phyloP scores from a whole-genome alignment of 2,113 vertebrate genomes.

The Raja brachyura region DNA sequence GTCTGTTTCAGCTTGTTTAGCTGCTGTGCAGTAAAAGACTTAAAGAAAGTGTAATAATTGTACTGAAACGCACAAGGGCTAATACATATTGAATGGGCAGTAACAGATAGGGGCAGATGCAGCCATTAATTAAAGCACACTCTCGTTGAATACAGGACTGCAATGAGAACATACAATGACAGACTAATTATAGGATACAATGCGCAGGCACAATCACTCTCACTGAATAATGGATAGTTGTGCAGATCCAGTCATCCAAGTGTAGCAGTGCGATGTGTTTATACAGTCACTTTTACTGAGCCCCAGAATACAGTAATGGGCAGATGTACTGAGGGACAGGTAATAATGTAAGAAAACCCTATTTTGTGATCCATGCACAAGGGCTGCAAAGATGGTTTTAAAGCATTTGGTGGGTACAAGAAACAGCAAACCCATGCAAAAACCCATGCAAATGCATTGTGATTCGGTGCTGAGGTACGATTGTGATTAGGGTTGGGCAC shows the following conservation, averaged over 20 bases:
- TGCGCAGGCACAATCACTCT: no score
- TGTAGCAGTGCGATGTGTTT: no score
- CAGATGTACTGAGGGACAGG: not conserved
- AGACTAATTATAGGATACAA: not conserved
- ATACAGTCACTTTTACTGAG: no score
- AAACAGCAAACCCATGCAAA: no score
- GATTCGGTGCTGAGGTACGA: no score
- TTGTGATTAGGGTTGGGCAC: no score
- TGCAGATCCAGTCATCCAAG: not conserved
- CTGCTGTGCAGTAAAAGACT: slow-evolving; percentile 46
- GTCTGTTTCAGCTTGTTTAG: slow-evolving; percentile 56
- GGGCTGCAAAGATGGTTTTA: not conserved
- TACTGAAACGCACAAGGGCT: not conserved
- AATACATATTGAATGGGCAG: not conserved
- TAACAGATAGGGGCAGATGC: not conserved
- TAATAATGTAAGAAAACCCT: not conserved
- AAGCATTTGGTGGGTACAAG: no score
- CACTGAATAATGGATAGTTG: no score
- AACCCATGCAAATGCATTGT: no score
- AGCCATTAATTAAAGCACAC: not conserved
- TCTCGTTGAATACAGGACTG: not conserved
- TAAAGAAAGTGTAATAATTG: not conserved
- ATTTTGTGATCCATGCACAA: not conserved
- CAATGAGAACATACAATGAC: no score
- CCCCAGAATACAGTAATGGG: not conserved